Base-by-base conservation (phyloP, 1,140 invertebrate genomes). In the Oncopodura yosiiana region DNA sequence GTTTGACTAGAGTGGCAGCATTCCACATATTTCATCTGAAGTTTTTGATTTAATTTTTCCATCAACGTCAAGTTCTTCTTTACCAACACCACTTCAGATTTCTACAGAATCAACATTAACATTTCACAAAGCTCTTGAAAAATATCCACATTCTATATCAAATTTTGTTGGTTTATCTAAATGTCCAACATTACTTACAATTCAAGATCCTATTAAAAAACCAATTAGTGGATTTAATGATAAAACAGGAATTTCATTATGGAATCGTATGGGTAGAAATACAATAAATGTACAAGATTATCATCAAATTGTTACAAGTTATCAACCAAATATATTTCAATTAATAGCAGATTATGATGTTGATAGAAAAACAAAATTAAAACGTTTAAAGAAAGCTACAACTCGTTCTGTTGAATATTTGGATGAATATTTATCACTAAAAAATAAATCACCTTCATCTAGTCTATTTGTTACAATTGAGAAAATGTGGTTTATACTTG, bases 1-100 rank as follows among this genome's bases (percentile, higher is more conserved):
- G n/a, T 32, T 32, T 18, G 53, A 45, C 8, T 36, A 82, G 77
- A 70, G 72, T 49, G 81, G 79, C 9, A 75, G 77, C 60, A 71
- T 82, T 49, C 81, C 81, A 1, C 78, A 81, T 67, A 68, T 83
- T 9, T 79, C 76, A 1, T 74, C 75, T 49, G 80, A 82, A 69
- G 77, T 81, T 0, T 74, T 82, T n/a, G 73, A 79, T 65, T 69
- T 72, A 49, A 62, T 81, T 11, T 60, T 49, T 73, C 70, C 14
- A 61, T 64, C 27, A 68, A 75, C n/a, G 2, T 26, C 49, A 23
- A 32, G 24, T 9, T 5, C 16, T n/a, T n/a, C n/a, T 1, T 12
- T 36, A 8, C 65, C 67, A 36, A 73, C 75, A 24, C 63, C 78
- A 6, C 62, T 83, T 18, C 74, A 77, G 51, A 69, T 81, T 21